Evolutionary conservation across 2,797 vertebrate species (phyloP), one percentile per base, ranked within the genome.

Genomic region (Stomatorhinus walkeri): DNA sequence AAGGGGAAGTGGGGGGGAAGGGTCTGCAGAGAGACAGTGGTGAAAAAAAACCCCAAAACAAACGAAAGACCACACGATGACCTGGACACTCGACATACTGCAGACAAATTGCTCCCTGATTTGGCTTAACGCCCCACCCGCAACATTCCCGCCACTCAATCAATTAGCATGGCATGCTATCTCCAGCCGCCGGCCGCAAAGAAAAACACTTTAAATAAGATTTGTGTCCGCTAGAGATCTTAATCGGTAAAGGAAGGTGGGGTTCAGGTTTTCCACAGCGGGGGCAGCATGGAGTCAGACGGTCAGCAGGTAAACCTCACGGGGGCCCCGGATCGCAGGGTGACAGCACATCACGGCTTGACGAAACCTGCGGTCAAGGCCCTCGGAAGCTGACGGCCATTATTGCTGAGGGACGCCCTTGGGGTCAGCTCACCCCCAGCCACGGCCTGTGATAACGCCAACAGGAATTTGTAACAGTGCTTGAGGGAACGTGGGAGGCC

Each of bases 401-500:
- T 46, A 81, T 43, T 81, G 76, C 40, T 46, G 76, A 22, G 76
- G 40, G 40, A n/a, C 40, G 14, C 76, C 40, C 40, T 24, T 46
- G 76, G 40, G 19, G 76, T 79, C 72, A 81, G 7, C 36, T 19
- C 16, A 19, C 19, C 68, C 32, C 68, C 64, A 1, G 36, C 36
- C n/a, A 16, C 19, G 0, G 40, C 19, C 76, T 43, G 76, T 81
- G 76, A 76, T 76, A 76, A 7, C 32, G 68, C 68, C 32, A 16
- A 76, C 40, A 22, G 76, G 76, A 81, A 81, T 81, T 81, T 81
- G 40, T 81, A 43, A 46, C 6, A 46, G 76, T 22, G 24, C 51
- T 88, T 61, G 52, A n/a, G 72, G 72, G 43, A 51, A 59, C 88
- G 64, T 86, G 28, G 61, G 32, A 87, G 88, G 72, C 32, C 7